Percentiles rank a stretch among this genome's conserved stretches.
phyloP scores from a whole-genome alignment of 2,113 vertebrate genomes.

The Symphodus melops region DNA sequence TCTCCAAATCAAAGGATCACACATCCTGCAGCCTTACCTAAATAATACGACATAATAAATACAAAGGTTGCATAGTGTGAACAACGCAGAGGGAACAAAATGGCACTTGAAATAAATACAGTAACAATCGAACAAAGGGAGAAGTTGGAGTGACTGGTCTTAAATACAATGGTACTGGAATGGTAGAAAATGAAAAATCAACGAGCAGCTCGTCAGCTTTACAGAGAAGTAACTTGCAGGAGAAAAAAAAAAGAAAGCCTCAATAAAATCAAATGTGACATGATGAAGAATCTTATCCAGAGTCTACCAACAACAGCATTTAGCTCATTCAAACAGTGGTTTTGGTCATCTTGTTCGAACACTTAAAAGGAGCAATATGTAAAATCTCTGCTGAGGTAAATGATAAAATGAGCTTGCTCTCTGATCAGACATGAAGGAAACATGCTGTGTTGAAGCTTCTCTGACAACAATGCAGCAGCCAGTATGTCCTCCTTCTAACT shows the following conservation, averaged over 20 bases:
- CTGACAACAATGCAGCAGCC: no score
- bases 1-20: conserved; percentile 25
- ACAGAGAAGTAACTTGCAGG: not conserved
- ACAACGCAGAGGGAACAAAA: conserved; percentile 83
- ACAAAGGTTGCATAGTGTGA: conserved; percentile 93
- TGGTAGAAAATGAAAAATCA: conserved; percentile 14
- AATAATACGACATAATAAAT: conserved; percentile 89
- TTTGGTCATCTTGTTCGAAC: conserved; percentile 31
- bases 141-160: conserved; percentile 44
- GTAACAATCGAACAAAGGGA: conserved; percentile 68
- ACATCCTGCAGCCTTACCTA: conserved; percentile 67
- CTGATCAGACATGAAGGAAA: no score
- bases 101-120: conserved; percentile 80
- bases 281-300: not conserved
- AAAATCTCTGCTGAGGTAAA: not conserved
- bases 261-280: not conserved
- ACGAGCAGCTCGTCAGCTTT: not conserved
- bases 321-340: conserved; percentile 38
- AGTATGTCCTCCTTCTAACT: no score
- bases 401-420: no score
- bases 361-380: conserved; percentile 3
- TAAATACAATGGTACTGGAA: conserved; percentile 14
- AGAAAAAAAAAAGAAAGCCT: not conserved
- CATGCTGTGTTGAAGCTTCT: no score
- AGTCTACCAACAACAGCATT: conserved; percentile 18